phyloP scores from a whole-genome alignment of 2,888 invertebrate species.

The Leptarthrus brevirostris region DNA sequence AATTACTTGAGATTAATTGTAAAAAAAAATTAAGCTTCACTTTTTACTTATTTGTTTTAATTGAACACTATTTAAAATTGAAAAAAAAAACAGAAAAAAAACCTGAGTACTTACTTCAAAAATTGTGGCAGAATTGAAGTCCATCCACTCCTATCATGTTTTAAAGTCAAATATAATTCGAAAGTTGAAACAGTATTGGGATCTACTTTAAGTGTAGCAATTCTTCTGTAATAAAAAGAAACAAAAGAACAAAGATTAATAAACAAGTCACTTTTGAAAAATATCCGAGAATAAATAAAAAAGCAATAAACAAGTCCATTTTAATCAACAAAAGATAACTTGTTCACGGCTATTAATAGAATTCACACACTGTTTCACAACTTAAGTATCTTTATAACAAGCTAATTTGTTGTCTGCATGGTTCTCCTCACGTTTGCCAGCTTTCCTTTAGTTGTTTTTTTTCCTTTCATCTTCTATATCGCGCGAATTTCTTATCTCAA shows the following conservation, averaged over 20 bases:
- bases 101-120: slow-evolving; percentile 78
- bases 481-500: background rate
- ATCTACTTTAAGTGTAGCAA: slow-evolving; percentile 88
- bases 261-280: background rate
- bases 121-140: slow-evolving; percentile 88
- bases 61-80: background rate
- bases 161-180: slow-evolving; percentile 87
- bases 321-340: slow-evolving; percentile 12
- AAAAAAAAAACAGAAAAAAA: background rate
- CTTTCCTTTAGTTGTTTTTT: no score
- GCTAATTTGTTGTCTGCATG: no score
- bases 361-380: background rate
- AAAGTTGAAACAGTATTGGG: slow-evolving; percentile 89
- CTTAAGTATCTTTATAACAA: background rate
- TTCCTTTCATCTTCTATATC: no score
- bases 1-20: no score
- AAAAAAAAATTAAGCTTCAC: no score
- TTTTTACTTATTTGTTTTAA: no score
- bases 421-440: background rate
- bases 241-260: background rate
- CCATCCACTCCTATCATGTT: slow-evolving; percentile 89
- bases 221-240: slow-evolving; percentile 68
- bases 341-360: background rate
- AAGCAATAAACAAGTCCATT: background rate
- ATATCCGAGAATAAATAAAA: background rate